Conservation (phyloP, 2,888 invertebrate species). For the Augochlorella aurata region DNA sequence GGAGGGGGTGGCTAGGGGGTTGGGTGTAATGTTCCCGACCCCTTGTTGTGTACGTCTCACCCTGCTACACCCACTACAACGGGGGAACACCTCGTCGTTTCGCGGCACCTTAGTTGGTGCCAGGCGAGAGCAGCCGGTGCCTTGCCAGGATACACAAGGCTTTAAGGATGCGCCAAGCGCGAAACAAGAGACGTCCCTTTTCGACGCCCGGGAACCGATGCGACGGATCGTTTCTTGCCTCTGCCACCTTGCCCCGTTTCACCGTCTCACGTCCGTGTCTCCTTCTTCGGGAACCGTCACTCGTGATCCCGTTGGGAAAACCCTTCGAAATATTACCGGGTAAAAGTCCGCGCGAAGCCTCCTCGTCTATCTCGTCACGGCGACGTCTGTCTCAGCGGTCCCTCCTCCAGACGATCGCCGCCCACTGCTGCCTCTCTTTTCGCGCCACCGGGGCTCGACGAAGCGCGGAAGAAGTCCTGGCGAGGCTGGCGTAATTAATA, state of each 20-base stretch:
- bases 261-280: background rate
- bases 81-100: slow-evolving; percentile 65
- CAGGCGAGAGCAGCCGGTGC: slow-evolving; percentile 49
- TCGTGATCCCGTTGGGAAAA: slow-evolving; percentile 67
- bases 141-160: slow-evolving; percentile 61
- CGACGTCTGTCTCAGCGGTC: slow-evolving; percentile 22
- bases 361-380: slow-evolving; percentile 55
- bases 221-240: slow-evolving; percentile 62
- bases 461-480: slow-evolving; percentile 2
- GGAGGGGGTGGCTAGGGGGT: slow-evolving; percentile 32
- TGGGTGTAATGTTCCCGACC: slow-evolving; percentile 64
- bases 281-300: slow-evolving; percentile 38
- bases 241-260: slow-evolving; percentile 26
- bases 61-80: slow-evolving; percentile 57
- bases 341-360: slow-evolving; percentile 61
- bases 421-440: background rate
- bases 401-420: background rate
- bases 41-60: slow-evolving; percentile 64
- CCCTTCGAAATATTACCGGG: slow-evolving; percentile 68
- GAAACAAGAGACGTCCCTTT: slow-evolving; percentile 61
- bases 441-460: background rate
- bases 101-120: slow-evolving; percentile 59
- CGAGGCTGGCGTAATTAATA: slow-evolving; percentile 26
- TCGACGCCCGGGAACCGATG: slow-evolving; percentile 58
- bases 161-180: slow-evolving; percentile 66